Evolutionary conservation across 2,797 vertebrate genomes (phyloP), one percentile per base, ranked within the genome.

Genomic region (Cirrhinus molitorella): DNA sequence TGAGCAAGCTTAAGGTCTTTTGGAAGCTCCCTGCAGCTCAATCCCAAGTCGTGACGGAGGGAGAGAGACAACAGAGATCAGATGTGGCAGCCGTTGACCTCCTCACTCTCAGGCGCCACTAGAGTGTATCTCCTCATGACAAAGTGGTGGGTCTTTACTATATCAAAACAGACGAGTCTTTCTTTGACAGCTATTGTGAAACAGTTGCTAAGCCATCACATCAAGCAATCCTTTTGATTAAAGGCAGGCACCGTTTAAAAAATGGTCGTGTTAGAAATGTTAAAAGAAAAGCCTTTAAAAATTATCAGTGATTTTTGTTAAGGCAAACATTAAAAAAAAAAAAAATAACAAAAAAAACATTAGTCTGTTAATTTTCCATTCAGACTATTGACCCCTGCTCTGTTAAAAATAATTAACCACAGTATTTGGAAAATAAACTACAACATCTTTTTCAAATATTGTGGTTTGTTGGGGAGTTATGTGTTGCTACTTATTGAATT

Each of bases 1-100:
- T 78, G 47, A 31, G 63, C 77, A 74, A 70, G 40, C 78, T 71
- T 71, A 72, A 23, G 67, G 78, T 73, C 73, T 81, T 83, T 81
- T 76, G 55, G 77, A 49, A 17, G 45, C 71, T 85, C 81, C 66
- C 66, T 37, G 61, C 23, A 51, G 57, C 40, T 84, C 70, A 21
- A 8, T 71, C 66, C 79, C 17, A 70, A 80, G 77, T 81, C 61
- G 61, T 77, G 85, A 65, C n/a, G 47, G 47, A 81, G 37, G 8
- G 25, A 77, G 43, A 68, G 43, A 51, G 71, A 68, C 79, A 57
- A 51, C 75, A 17, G 23, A 45, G 63, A 81, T 85, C 81, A 76
- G 19, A 77, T 68, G 49, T 55, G 61, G 83, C 51, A 87, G 47
- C 67, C 68, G 67, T 57, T 84, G 61, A 81, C 79, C 51, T 9